A percentile compares a stretch with the other conserved stretches of the same genome.
Conservation (phyloP, 37 sponge, comb jelly and placozoan genomes). For the Chondrilla cf. caribensis region DNA sequence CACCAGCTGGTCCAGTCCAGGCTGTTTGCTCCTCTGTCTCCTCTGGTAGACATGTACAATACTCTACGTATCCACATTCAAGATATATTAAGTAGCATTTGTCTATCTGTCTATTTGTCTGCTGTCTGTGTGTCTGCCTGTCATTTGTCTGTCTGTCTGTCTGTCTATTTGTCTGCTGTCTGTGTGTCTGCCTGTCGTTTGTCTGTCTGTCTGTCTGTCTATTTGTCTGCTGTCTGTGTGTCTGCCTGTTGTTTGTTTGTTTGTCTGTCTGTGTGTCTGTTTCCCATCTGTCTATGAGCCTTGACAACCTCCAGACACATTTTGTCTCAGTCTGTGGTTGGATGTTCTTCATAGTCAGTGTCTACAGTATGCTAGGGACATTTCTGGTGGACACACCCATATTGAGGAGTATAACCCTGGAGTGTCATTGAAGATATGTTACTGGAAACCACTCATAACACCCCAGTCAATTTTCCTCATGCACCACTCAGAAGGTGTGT, state of each 20-base stretch:
- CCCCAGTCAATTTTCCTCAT: constrained; percentile 30
- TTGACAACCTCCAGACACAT: constrained; percentile 8
- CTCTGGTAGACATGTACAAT: constrained; percentile 62
- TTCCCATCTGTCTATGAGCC: not conserved
- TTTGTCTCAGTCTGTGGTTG: constrained; percentile 54
- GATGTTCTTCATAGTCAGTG: constrained; percentile 63
- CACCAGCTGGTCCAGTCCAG: constrained; percentile 83
- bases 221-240: too few relatives aligned
- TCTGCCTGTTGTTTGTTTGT: too few relatives aligned
- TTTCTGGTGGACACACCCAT: constrained; percentile 46
- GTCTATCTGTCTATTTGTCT: too few relatives aligned
- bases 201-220: too few relatives aligned
- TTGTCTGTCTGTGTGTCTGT: too few relatives aligned
- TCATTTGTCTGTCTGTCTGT: too few relatives aligned
- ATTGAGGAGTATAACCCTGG: constrained; percentile 67
- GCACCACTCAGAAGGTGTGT: constrained; percentile 21
- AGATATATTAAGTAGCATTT: too few relatives aligned
- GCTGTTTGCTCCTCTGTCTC: constrained; percentile 60
- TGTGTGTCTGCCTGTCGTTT: too few relatives aligned
- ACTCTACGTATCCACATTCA: constrained; percentile 62
- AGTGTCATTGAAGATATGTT: constrained; percentile 36
- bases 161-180: too few relatives aligned
- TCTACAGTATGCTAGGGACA: not conserved
- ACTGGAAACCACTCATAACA: constrained; percentile 45
- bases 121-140: too few relatives aligned